phyloP scores from a whole-genome alignment of 2,797 vertebrate species.

The Decapterus maruadsi region DNA sequence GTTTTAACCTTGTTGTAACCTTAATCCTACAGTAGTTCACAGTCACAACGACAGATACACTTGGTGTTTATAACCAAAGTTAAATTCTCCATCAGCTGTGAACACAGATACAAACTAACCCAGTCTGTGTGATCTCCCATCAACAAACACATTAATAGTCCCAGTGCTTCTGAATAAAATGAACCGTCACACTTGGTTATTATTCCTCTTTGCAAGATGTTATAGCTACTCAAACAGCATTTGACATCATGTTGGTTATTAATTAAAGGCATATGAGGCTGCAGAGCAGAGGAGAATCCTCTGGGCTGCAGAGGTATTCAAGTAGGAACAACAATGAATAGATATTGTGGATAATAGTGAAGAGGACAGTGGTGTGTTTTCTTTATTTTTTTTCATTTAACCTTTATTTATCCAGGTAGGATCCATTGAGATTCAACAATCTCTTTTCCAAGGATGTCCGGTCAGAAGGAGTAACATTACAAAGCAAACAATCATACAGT shows the following conservation, averaged over 20 bases:
- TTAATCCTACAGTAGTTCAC: background rate
- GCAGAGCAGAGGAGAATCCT: too few relatives aligned
- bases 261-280: background rate
- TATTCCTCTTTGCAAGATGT: background rate
- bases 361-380: too few relatives aligned
- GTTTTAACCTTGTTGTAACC: background rate
- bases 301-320: too few relatives aligned
- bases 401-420: too few relatives aligned
- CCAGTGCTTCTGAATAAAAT: background rate
- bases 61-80: background rate
- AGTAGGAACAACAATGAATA: too few relatives aligned
- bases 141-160: background rate
- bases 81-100: background rate
- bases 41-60: background rate
- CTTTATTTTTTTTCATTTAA: too few relatives aligned
- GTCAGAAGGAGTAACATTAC: too few relatives aligned
- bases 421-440: too few relatives aligned
- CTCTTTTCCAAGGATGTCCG: too few relatives aligned
- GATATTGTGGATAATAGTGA: too few relatives aligned
- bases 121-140: background rate
- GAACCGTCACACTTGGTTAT: background rate
- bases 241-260: background rate
- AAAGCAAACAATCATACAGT: too few relatives aligned
- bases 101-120: background rate
- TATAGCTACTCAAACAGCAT: background rate